Percentiles rank a stretch among this genome's conserved stretches.
phyloP scores from a whole-genome alignment of 1,140 invertebrate genomes.

The Anastrepha ludens region DNA sequence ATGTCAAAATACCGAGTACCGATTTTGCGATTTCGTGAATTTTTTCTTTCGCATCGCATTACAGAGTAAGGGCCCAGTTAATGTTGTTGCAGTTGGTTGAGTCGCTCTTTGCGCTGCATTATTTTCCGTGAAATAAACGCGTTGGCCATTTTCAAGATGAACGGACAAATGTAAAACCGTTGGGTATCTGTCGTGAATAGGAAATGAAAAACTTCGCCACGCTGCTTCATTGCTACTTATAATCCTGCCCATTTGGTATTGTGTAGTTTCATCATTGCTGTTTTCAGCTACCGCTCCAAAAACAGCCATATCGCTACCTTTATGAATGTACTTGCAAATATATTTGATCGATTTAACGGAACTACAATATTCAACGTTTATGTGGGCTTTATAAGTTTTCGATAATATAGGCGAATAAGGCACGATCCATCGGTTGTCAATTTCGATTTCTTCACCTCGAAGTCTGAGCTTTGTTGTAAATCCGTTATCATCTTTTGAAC shows the following conservation, averaged over 20 bases:
- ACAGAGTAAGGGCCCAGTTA: too few relatives aligned
- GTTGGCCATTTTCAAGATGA: constrained; percentile 73
- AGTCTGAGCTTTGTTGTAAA: background rate
- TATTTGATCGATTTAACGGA: constrained; percentile 74
- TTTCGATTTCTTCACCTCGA: background rate
- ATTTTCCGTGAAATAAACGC: constrained; percentile 66
- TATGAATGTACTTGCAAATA: constrained; percentile 75
- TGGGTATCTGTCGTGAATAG: constrained; percentile 63
- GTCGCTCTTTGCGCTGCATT: background rate
- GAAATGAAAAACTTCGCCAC: constrained; percentile 71
- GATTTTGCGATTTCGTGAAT: too few relatives aligned
- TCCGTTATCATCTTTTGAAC: background rate
- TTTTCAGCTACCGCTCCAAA: background rate
- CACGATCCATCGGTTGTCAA: constrained; percentile 68
- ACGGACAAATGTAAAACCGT: constrained; percentile 59
- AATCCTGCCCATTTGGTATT: background rate
- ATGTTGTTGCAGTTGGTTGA: background rate
- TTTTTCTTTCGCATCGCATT: too few relatives aligned
- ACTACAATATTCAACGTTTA: constrained; percentile 69
- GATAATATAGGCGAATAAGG: constrained; percentile 63
- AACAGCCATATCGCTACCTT: constrained; percentile 63
- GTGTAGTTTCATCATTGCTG: background rate
- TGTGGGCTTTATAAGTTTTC: constrained; percentile 62
- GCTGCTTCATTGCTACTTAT: constrained; percentile 23
- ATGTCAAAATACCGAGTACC: too few relatives aligned